Conservation (phyloP, 2,888 invertebrate species). For the Yponomeuta malinellus region DNA sequence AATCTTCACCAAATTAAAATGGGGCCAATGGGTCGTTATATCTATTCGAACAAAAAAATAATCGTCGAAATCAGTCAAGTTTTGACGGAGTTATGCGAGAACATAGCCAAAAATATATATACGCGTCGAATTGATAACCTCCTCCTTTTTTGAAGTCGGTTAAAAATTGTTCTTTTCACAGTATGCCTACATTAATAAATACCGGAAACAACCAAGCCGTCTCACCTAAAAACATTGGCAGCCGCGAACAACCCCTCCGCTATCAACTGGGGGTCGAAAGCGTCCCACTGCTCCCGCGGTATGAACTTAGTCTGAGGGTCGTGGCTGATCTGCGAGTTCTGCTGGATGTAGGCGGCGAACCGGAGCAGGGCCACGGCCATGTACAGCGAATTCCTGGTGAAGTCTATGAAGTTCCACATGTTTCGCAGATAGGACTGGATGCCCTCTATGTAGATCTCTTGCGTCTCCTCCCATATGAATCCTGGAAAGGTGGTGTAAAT, state of each 20-base stretch:
- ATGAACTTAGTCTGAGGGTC: slow-evolving; percentile 84
- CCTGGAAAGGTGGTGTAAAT: slow-evolving; percentile 59
- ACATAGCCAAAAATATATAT: too few relatives aligned
- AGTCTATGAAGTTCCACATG: slow-evolving; percentile 98
- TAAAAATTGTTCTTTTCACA: too few relatives aligned
- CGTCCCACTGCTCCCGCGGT: slow-evolving; percentile 91
- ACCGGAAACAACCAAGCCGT: not conserved
- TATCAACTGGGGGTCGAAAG: slow-evolving; percentile 94
- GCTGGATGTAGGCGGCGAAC: slow-evolving; percentile 85
- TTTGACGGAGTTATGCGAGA: too few relatives aligned
- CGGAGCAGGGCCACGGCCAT: slow-evolving; percentile 81
- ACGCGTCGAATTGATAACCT: too few relatives aligned
- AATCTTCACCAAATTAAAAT: too few relatives aligned
- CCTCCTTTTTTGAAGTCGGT: too few relatives aligned
- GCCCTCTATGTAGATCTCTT: slow-evolving; percentile 93
- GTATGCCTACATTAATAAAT: too few relatives aligned
- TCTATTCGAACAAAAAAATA: too few relatives aligned
- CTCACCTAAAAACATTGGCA: slow-evolving; percentile 91
- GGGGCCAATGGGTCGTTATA: too few relatives aligned
- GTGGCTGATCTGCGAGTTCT: slow-evolving; percentile 79
- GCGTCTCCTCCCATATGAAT: slow-evolving; percentile 94
- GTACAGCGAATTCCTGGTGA: slow-evolving; percentile 92
- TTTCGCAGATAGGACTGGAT: slow-evolving; percentile 90
- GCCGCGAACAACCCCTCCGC: slow-evolving; percentile 95
- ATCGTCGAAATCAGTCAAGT: too few relatives aligned